Conservation (phyloP, 37 sponge, comb jelly and placozoan species). For the Crambe crambe region DNA sequence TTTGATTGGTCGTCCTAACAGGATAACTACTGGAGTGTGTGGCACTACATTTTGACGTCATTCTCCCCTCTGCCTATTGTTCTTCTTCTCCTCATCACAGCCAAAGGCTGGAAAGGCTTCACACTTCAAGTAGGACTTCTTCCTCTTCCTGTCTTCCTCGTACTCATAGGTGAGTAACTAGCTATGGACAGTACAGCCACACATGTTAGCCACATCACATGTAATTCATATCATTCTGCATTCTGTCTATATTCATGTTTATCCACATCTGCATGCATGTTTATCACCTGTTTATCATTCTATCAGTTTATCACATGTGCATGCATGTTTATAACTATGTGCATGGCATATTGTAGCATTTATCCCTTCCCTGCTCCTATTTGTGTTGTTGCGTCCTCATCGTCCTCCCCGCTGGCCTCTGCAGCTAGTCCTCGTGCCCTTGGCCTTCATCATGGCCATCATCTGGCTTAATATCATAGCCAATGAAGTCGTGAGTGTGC, state of each 20-base stretch:
- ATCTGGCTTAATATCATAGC: slow-evolving; percentile 84
- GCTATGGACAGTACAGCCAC: background rate
- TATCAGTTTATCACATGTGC: no score
- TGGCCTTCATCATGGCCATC: slow-evolving; percentile 77
- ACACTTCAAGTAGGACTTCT: slow-evolving; percentile 33
- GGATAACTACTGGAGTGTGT: slow-evolving; percentile 74
- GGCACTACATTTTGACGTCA: slow-evolving; percentile 61
- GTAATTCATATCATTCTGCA: background rate
- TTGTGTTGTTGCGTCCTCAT: slow-evolving; percentile 23
- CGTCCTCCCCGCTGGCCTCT: slow-evolving; percentile 55
- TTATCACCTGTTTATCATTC: no score
- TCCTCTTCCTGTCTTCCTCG: slow-evolving; percentile 56
- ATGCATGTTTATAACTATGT: no score
- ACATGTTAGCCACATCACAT: background rate
- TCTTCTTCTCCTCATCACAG: slow-evolving; percentile 62
- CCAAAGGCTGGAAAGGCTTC: slow-evolving; percentile 77
- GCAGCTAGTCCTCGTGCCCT: slow-evolving; percentile 58
- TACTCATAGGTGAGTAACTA: slow-evolving; percentile 56
- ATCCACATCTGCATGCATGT: no score
- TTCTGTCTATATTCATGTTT: no score
- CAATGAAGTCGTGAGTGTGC: slow-evolving; percentile 78
- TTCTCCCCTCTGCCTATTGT: slow-evolving; percentile 68
- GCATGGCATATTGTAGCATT: no score
- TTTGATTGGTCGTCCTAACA: slow-evolving; percentile 29
- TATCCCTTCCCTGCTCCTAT: slow-evolving; percentile 14